phyloP scores from a whole-genome alignment of 1,140 invertebrate genomes.

The Nixonia krombeini region DNA sequence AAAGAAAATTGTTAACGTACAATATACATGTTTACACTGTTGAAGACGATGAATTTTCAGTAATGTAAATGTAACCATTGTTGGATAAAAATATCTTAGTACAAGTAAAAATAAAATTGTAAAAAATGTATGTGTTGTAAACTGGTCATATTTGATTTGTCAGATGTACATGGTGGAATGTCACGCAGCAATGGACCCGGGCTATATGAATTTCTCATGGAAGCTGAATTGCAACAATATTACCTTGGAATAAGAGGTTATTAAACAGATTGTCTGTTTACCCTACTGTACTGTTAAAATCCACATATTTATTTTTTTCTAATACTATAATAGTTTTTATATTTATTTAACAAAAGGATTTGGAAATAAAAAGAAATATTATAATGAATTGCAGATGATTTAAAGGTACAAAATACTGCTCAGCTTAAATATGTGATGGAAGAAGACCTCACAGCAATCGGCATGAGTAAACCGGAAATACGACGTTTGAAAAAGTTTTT shows the following conservation, averaged over 20 bases:
- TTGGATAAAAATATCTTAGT: no score
- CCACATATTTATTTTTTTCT: no score
- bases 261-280: no score
- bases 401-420: slow-evolving; percentile 88
- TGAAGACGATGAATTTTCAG: no score
- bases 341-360: background rate
- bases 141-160: no score
- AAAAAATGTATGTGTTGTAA: no score
- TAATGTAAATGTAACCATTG: no score
- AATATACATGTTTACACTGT: no score
- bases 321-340: background rate
- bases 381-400: slow-evolving; percentile 74
- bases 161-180: slow-evolving; percentile 66
- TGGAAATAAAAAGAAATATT: background rate
- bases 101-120: no score
- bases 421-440: slow-evolving; percentile 98
- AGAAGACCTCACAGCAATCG: slow-evolving; percentile 91
- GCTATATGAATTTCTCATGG: slow-evolving; percentile 90
- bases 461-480: slow-evolving; percentile 96
- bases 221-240: slow-evolving; percentile 92
- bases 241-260: slow-evolving; percentile 80
- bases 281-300: no score
- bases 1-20: no score
- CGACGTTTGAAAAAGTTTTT: slow-evolving; percentile 93
- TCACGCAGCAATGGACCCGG: slow-evolving; percentile 76